Conservation (phyloP, 2,888 invertebrate genomes). For the Drepanosiphum platanoidis region DNA sequence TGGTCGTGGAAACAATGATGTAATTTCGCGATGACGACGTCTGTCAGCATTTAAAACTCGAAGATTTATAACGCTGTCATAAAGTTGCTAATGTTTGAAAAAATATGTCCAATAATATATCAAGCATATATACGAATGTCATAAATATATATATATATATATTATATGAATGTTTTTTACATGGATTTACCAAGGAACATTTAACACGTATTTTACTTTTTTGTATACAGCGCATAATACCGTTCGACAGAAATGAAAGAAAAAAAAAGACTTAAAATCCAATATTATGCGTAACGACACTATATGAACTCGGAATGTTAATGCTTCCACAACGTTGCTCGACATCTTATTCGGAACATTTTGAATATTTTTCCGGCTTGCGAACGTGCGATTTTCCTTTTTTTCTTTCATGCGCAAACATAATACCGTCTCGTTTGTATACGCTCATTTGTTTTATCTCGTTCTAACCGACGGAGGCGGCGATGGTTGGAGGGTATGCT, state of each 20-base stretch:
- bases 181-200: not conserved
- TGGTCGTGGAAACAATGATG: not conserved
- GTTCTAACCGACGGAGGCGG: not conserved
- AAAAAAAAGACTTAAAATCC: not conserved
- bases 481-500: conserved; percentile 11
- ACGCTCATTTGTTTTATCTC: conserved; percentile 49
- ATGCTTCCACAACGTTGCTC: conserved; percentile 5
- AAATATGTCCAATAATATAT: not conserved
- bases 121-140: not conserved
- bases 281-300: not conserved
- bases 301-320: conserved; percentile 19
- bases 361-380: conserved; percentile 17
- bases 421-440: conserved; percentile 31
- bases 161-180: not conserved
- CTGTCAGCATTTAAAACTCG: not conserved
- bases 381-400: not conserved
- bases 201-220: not conserved
- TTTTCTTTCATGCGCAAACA: not conserved
- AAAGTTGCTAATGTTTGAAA: not conserved
- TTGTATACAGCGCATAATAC: too few species aligned
- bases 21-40: not conserved
- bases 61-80: not conserved
- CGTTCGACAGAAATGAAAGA: not conserved
- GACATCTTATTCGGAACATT: conserved; percentile 17
- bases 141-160: too few species aligned